Base-by-base conservation (phyloP, 1,140 invertebrate genomes). In the Ceratina japonica region DNA sequence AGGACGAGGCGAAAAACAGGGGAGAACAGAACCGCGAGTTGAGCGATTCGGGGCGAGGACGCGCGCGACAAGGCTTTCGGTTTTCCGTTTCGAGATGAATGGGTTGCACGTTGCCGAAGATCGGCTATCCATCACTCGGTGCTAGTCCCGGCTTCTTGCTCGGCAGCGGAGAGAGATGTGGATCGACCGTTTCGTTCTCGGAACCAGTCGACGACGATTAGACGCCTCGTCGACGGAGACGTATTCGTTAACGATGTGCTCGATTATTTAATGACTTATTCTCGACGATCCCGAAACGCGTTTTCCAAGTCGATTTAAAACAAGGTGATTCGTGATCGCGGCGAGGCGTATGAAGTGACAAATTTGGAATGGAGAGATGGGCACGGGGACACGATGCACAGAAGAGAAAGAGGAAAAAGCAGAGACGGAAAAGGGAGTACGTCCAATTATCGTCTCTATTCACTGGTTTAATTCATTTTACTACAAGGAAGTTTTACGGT, bases 401-500 rank as follows among this genome's bases (percentile, higher is more conserved):
- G 89, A 78, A 87, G 87, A 77, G 90, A 91, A 58, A 80, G 85
- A 76, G 75, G 78, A 61, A 85, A 88, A 69, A 86, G 80, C 64
- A 90, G 86, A 72, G 87, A 87, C 27, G 71, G 51, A 44, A 88
- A 86, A 69, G 87, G 90, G 81, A 90, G 88, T 91, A 91, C 62
- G 90, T 92, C 22, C 0, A 24, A 2, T n/a, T 10, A 52, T 37
- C 27, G 22, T 49, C 22, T 66, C 15, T 68, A 37, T 69, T 18
- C n/a, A n/a, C n/a, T n/a, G n/a, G n/a, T n/a, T n/a, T n/a, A n/a
- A n/a, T n/a, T n/a, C n/a, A n/a, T n/a, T n/a, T n/a, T n/a, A n/a
- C n/a, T n/a, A n/a, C n/a, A n/a, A n/a, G n/a, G n/a, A n/a, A n/a
- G n/a, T n/a, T n/a, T 31, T 31, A n/a, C n/a, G n/a, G n/a, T n/a